Base-by-base conservation (phyloP, 1,140 invertebrate species). In the Drepana arcuata region DNA sequence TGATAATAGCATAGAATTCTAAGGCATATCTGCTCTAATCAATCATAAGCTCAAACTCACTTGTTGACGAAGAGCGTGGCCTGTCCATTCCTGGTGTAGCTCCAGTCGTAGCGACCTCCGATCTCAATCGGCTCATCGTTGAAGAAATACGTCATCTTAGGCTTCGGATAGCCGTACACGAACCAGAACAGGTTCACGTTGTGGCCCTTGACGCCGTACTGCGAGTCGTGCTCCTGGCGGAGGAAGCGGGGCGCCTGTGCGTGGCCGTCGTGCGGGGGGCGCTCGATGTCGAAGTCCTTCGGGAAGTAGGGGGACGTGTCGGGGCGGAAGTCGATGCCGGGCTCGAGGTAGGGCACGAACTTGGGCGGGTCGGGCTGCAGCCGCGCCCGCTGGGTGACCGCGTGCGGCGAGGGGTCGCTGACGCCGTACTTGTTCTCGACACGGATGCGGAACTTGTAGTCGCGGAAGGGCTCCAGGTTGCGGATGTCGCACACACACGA, bases 401-500 rank as follows among this genome's bases (percentile, higher is more conserved):
- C 92, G 64, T 89, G 95, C 3, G 95, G 94, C 16, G 93, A 96
- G 0, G 96, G 95, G 67, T 98, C 96, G 71, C 95, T 96, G n/a
- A 97, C 88, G n/a, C 96, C 96, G 63, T 94, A 95, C 72, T 95
- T 95, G 70, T 98, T 98, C 64, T 97, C 95, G 1, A 97, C 96
- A n/a, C 95, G 88, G 14, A 98, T 88, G 27, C 96, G 86, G 84
- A 97, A 97, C 66, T 92, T 92, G 79, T 97, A 97, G 81, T 97
- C 95, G 34, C 91, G 86, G 81, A 93, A 93, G 0, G 95, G 94
- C 55, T 93, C 90, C 21, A 94, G 84, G 70, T 92, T 93, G 14
- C 89, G 85, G 30, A 97, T 92, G 58, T 95, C 94, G 63, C 93
- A 95, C 12, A 89, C 88, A 58, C 92, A 95, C 25, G 92, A 93